Base-by-base conservation (phyloP, 2,888 invertebrate species). In the Colostygia pectinataria region DNA sequence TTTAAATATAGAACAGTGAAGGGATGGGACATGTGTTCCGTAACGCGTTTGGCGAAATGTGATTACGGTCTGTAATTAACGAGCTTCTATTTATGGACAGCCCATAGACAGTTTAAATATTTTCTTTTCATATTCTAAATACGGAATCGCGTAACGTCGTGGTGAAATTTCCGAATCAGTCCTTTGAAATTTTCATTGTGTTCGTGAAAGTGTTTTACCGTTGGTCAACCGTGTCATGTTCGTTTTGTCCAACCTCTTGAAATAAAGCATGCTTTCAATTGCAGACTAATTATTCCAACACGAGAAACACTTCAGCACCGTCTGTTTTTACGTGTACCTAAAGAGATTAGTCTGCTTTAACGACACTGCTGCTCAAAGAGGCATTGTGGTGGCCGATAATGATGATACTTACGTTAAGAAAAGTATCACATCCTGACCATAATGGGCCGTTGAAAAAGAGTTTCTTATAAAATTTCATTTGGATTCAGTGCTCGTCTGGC, bases 31-130 rank as follows among this genome's bases (percentile, higher is more conserved):
- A 89, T 85, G 80, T 89, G 88, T 85, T 84, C 83, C 76, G 86
- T 85, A 87, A 89, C 86, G 86, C 78, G 77, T 88, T 87, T 90
- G 89, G 89, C 89, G 89, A 90, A 90, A 89, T 89, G 89, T 86
- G 89, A 90, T 90, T 90, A 88, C 84, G 79, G 79, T 80, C 77
- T 61, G 82, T 87, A 85, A 90, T 89, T 90, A 89, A 90, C 83
- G 85, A 83, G 80, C 70, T 60, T 74, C 82, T 90, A 88, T 90
- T 87, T 88, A 80, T 77, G 77, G 78, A 70, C 51, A 58, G 45
- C 55, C 64, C 64, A 65, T 60, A 65, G 66, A 76, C 70, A 74
- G 77, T 78, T 77, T 73, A 63, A 75, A 78, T 74, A 74, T 80
- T 76, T 77, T 74, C 68, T 70, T 32, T 79, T 73, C 68, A 70